Conservation (phyloP, 53 echinoderm and acorn worm genomes). For the Temnopleurus reevesii region DNA sequence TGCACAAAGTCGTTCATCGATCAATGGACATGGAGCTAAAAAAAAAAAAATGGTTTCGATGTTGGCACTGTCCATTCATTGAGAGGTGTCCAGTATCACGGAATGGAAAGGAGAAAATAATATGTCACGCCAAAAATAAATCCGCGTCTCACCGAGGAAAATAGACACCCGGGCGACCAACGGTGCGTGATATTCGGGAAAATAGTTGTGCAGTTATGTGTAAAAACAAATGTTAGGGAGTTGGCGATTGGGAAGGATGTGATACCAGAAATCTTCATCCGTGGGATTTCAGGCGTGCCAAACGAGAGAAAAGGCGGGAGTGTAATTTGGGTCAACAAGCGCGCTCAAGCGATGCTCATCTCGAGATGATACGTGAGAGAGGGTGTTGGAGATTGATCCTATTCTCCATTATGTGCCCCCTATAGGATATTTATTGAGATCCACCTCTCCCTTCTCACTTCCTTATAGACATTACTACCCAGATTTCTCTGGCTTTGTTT, state of each 20-base stretch:
- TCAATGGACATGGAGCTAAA: too few relatives aligned
- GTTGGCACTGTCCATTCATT: not conserved
- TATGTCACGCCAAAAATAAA: not conserved
- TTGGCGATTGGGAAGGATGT: not conserved
- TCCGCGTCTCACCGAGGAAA: not conserved
- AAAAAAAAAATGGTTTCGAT: too few relatives aligned
- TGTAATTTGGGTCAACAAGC: slow-evolving; percentile 25
- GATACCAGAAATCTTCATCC: not conserved
- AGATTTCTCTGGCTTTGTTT: not conserved
- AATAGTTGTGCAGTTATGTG: slow-evolving; percentile 37
- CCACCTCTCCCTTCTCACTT: not conserved
- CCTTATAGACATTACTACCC: not conserved
- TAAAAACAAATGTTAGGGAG: slow-evolving; percentile 36
- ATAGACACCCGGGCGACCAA: not conserved
- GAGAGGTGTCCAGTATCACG: not conserved
- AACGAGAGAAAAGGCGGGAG: not conserved
- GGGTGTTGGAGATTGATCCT: slow-evolving; percentile 32
- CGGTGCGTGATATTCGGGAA: slow-evolving; percentile 16
- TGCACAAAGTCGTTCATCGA: too few relatives aligned
- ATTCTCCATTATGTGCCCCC: not conserved
- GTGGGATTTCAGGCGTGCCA: slow-evolving; percentile 18
- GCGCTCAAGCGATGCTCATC: slow-evolving; percentile 14
- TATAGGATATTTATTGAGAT: not conserved
- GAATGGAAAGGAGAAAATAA: not conserved
- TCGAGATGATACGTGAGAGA: slow-evolving; percentile 8